These are phyloP conservation scores for Cydia pomonella DNA, from an alignment of 1,140 invertebrate genomes.

Conservation along the genomic window DNA sequence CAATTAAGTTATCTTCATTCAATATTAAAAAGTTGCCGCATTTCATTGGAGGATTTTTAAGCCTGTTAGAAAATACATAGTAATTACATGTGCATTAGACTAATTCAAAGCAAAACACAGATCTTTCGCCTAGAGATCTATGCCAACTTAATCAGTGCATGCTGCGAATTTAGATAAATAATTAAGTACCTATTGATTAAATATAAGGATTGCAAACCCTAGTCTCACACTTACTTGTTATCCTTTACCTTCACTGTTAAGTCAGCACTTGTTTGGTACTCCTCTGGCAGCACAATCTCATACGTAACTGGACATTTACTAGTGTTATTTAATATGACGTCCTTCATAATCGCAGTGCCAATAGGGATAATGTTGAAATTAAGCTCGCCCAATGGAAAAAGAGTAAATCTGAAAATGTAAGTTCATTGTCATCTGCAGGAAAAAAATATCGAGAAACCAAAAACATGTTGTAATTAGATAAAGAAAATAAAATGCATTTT, in stretches of 20 bases:
- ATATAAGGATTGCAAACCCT: background rate
- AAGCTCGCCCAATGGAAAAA: constrained; percentile 71
- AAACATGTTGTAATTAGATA: too few relatives aligned
- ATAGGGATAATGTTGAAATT: constrained; percentile 73
- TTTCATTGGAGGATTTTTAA: constrained; percentile 66
- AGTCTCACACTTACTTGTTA: constrained; percentile 56
- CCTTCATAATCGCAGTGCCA: constrained; percentile 61
- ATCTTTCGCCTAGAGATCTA: too few relatives aligned
- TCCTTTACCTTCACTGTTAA: constrained; percentile 57
- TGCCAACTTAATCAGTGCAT: too few relatives aligned
- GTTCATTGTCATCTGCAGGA: background rate
- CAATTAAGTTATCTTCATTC: constrained; percentile 70
- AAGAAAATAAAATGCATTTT: too few relatives aligned
- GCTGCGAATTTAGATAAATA: too few relatives aligned
- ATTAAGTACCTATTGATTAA: background rate
- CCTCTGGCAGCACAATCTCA: constrained; percentile 61
- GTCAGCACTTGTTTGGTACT: constrained; percentile 53
- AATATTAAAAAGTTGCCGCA: constrained; percentile 72
- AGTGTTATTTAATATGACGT: constrained; percentile 72
- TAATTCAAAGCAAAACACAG: background rate
- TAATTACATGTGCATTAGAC: constrained; percentile 6
- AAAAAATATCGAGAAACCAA: too few relatives aligned
- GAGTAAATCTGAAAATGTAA: constrained; percentile 69
- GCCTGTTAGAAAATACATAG: constrained; percentile 49
- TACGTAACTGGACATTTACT: constrained; percentile 74